Conservation (phyloP, 2,888 invertebrate species). For the Drosophila paranaensis region DNA sequence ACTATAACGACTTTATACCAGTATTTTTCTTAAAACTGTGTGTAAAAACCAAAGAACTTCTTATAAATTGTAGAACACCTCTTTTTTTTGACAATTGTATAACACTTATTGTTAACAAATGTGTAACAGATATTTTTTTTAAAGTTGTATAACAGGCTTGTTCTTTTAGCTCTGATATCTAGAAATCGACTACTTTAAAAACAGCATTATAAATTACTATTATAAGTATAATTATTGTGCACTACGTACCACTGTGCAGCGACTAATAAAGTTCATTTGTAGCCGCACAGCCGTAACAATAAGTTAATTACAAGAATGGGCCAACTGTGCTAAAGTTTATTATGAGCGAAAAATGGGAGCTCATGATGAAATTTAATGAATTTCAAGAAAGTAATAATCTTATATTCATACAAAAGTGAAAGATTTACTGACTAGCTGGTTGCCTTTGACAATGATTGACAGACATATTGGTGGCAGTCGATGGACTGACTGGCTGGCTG, state of each 20-base stretch:
- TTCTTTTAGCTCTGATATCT: too few relatives aligned
- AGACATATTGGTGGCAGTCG: neutral
- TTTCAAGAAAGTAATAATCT: neutral
- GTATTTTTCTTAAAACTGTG: too few relatives aligned
- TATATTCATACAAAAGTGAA: neutral
- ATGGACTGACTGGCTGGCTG: neutral
- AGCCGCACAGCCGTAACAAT: constrained; percentile 10
- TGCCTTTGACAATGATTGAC: neutral
- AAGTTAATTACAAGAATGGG: constrained; percentile 29
- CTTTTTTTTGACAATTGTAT: neutral
- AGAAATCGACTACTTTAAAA: too few relatives aligned
- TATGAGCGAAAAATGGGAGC: constrained; percentile 9
- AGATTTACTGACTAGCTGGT: neutral
- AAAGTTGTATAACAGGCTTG: too few relatives aligned
- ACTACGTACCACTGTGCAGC: constrained; percentile 23
- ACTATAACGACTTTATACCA: too few relatives aligned
- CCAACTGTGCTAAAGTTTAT: constrained; percentile 14
- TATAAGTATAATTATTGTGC: neutral
- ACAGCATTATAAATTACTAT: neutral
- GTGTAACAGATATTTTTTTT: too few relatives aligned
- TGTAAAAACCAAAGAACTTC: too few relatives aligned
- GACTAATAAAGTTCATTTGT: constrained; percentile 15
- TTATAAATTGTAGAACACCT: neutral
- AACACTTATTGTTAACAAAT: neutral
- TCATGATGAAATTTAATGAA: constrained; percentile 13